These are phyloP conservation scores for Oreochromis mossambicus DNA, from an alignment of 2,797 vertebrate species.

Conservation along the genomic window DNA sequence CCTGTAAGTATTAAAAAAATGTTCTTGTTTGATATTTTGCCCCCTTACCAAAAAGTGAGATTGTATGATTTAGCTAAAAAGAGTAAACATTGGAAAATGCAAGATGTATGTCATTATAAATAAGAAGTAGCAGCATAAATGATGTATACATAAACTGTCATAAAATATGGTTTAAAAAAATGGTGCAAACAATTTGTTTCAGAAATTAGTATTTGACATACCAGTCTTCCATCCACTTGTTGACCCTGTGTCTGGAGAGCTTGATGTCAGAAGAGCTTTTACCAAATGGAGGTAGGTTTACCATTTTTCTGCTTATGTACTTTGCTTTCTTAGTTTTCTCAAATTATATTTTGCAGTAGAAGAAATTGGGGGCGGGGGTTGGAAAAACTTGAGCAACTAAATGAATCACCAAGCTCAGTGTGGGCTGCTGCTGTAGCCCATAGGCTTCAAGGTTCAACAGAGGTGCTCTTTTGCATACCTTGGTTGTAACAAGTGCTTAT, in stretches of 20 bases:
- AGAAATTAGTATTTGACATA: conserved; percentile 95
- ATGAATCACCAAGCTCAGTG: not conserved
- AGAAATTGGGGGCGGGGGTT: not conserved
- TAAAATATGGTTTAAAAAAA: not conserved
- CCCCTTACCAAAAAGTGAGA: not conserved
- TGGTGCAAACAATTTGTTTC: conserved; percentile 6
- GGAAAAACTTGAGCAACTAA: not conserved
- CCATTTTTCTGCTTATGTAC: not conserved
- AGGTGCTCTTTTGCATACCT: not conserved
- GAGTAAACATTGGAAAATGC: not conserved
- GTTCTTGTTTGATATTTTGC: not conserved
- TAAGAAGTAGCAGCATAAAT: not conserved
- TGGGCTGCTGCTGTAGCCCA: not conserved
- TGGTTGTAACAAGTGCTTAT: not conserved
- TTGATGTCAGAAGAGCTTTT: conserved; percentile 96
- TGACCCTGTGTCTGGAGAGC: conserved; percentile 91
- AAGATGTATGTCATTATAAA: not conserved
- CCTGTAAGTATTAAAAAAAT: conserved; percentile 81
- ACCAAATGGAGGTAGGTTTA: conserved; percentile 92
- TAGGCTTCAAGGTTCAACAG: not conserved
- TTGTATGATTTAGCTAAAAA: not conserved
- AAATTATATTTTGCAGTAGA: not conserved
- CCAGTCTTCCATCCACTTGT: conserved; percentile 96
- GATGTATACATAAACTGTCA: not conserved
- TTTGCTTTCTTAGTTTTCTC: not conserved